Evolutionary conservation across 1,140 invertebrate genomes (phyloP).

Genomic region (Scaptodrosophila lebanonensis): DNA sequence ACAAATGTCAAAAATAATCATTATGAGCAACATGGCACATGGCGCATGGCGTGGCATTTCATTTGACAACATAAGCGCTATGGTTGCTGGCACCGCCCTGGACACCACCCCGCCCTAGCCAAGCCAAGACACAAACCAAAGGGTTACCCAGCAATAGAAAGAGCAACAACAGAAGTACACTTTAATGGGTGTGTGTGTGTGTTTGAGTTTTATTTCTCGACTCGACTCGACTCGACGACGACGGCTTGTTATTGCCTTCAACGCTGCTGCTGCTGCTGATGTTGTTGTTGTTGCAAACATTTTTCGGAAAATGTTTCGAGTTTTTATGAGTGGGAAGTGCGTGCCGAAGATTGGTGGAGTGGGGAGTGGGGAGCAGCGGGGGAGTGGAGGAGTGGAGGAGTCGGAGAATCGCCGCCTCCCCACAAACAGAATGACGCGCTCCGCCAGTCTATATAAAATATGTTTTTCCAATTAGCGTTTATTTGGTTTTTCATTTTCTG

Average conservation of each 20-base stretch:
- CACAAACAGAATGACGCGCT: too few species aligned
- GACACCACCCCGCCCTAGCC: background rate
- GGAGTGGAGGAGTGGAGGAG: too few species aligned
- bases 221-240: too few species aligned
- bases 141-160: conserved; percentile 63
- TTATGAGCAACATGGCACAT: conserved; percentile 54
- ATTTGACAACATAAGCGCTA: conserved; percentile 56
- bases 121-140: conserved; percentile 32
- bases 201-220: conserved; percentile 43
- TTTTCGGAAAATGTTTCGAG: conserved; percentile 61
- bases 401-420: too few species aligned
- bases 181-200: conserved; percentile 36
- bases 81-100: background rate
- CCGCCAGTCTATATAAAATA: conserved; percentile 64
- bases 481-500: conserved; percentile 73
- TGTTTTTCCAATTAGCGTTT: conserved; percentile 74
- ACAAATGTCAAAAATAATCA: conserved; percentile 74
- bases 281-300: too few species aligned
- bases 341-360: conserved; percentile 41
- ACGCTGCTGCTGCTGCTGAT: too few species aligned
- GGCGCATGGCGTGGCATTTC: conserved; percentile 33
- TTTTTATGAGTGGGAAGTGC: conserved; percentile 69
- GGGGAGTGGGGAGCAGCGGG: too few species aligned
- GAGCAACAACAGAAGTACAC: too few species aligned
- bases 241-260: conserved; percentile 32